These are phyloP conservation scores for Apantesis nais DNA, from an alignment of 2,888 invertebrate genomes.

Conservation along the genomic window DNA sequence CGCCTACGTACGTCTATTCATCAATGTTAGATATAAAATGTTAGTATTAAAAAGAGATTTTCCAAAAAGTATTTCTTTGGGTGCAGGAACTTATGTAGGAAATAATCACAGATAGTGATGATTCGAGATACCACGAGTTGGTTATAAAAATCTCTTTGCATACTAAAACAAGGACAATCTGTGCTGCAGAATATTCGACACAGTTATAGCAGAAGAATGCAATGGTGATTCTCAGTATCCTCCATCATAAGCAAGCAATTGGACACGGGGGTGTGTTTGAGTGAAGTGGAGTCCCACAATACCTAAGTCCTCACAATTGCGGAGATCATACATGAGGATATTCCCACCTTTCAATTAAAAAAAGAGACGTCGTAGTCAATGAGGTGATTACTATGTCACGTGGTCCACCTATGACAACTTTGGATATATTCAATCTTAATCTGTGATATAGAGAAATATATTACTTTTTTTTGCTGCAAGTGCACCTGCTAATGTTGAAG, in stretches of 20 bases:
- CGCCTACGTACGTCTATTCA: background rate
- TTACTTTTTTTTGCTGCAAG: no score
- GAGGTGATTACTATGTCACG: background rate
- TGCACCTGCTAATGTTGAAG: no score
- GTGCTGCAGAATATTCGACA: background rate
- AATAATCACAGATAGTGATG: no score
- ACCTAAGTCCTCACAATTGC: background rate
- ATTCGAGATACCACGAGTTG: no score
- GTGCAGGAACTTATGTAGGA: no score
- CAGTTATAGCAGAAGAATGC: no score
- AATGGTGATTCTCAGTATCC: no score
- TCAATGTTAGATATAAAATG: constrained; percentile 20
- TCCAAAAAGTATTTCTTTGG: background rate
- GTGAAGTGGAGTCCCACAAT: no score
- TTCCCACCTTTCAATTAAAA: no score
- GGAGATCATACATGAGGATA: background rate
- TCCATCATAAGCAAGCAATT: background rate
- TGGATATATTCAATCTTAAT: background rate
- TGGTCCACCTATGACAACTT: background rate
- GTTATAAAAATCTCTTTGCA: background rate
- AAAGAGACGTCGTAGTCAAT: no score
- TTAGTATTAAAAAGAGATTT: constrained; percentile 7
- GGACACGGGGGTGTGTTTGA: background rate
- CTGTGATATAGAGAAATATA: background rate
- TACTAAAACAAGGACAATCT: background rate